Percentiles rank a stretch among this genome's conserved stretches.
These are phyloP conservation scores for Datnioides undecimradiatus DNA, from an alignment of 2,113 vertebrate species.

Conservation along the genomic window DNA sequence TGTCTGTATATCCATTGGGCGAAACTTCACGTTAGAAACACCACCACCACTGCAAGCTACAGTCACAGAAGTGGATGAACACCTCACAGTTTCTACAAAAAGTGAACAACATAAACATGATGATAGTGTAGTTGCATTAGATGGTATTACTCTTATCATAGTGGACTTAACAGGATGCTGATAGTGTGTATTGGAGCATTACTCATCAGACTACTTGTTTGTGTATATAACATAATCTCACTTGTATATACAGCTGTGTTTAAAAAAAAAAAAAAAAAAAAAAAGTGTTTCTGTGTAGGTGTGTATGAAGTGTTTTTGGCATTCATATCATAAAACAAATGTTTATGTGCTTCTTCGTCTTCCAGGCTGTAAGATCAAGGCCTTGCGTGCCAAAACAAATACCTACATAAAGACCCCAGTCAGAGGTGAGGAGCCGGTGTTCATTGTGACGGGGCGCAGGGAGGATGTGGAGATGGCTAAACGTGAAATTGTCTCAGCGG, in stretches of 20 bases:
- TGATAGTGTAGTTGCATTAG: not conserved
- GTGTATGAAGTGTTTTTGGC: not conserved
- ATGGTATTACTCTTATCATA: not conserved
- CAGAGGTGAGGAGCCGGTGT: conserved; percentile 93
- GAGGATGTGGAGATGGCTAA: conserved; percentile 99
- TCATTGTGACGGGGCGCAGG: conserved; percentile 95
- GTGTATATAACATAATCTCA: not conserved
- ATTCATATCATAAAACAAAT: not conserved
- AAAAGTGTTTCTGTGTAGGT: not conserved
- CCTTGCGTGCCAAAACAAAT: conserved; percentile 96
- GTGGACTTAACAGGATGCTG: not conserved
- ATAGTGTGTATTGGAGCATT: too few relatives aligned
- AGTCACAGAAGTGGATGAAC: not conserved
- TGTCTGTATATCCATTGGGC: not conserved
- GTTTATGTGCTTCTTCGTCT: conserved; percentile 2
- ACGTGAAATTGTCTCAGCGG: conserved; percentile 94
- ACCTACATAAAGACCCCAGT: conserved; percentile 98
- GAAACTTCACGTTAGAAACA: not conserved
- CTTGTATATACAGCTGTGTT: not conserved
- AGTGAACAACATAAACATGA: not conserved
- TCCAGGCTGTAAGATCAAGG: conserved; percentile 98
- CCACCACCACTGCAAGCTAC: not conserved
- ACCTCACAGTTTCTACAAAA: too few relatives aligned
- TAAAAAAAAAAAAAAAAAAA: not conserved
- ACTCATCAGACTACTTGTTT: not conserved